These are phyloP conservation scores for Tenrec ecaudatus DNA, from an alignment of 2,113 vertebrate genomes.

Conservation along the genomic window DNA sequence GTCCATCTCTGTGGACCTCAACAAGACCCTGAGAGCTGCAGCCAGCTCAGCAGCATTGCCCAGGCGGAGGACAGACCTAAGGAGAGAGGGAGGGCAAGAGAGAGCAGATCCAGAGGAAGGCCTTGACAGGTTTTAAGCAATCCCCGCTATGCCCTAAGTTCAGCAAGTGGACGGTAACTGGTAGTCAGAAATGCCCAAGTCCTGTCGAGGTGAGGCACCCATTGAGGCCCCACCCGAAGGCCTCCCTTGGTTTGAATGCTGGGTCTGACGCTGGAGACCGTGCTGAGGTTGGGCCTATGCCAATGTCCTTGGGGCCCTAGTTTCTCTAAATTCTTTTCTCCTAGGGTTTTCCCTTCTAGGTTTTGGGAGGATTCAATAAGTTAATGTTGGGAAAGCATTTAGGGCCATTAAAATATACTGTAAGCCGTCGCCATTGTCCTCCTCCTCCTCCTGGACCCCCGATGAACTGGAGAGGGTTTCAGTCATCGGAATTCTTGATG, in stretches of 20 bases:
- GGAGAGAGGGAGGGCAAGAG: not conserved
- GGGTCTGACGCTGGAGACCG: not conserved
- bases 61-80: not conserved
- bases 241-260: not conserved
- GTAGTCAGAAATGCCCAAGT: not conserved
- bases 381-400: not conserved
- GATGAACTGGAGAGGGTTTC: not conserved
- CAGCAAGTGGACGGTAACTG: not conserved
- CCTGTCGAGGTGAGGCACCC: not conserved
- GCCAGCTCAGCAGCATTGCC: not conserved
- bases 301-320: not conserved
- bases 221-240: not conserved
- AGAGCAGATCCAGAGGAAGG: not conserved
- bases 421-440: not conserved
- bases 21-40: not conserved
- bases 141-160: rapidly evolving
- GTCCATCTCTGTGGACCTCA: not conserved
- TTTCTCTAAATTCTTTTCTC: not conserved
- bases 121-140: not conserved
- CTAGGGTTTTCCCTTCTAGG: not conserved
- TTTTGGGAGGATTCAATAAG: not conserved
- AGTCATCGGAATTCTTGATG: not conserved
- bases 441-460: not conserved
- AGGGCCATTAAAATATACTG: not conserved
- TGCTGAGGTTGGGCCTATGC: not conserved